Percentiles rank a stretch among this genome's conserved stretches.
These are phyloP conservation scores for Trissonchulus sp. DNA, from an alignment of 2,888 invertebrate genomes.

Conservation along the genomic window DNA sequence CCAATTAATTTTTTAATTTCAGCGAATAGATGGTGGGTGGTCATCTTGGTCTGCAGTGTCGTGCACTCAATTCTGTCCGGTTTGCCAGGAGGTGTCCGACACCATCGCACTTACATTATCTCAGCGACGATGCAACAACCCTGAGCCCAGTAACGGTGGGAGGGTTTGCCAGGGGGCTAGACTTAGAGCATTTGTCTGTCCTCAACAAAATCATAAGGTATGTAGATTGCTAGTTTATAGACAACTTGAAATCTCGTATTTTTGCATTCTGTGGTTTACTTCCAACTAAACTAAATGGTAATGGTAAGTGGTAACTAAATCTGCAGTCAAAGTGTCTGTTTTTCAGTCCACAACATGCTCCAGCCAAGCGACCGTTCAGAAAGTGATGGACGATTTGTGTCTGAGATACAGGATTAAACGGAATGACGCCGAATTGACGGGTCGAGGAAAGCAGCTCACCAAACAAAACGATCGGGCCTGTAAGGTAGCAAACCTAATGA, in stretches of 20 bases:
- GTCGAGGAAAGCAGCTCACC: slow-evolving; percentile 47
- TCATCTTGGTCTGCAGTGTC: slow-evolving; percentile 43
- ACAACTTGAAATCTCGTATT: too few relatives aligned
- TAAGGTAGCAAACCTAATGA: too few relatives aligned
- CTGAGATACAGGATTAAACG: slow-evolving; percentile 45
- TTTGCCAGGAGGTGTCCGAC: slow-evolving; percentile 42
- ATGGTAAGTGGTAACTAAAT: too few relatives aligned
- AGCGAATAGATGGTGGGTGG: slow-evolving; percentile 47
- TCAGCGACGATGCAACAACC: slow-evolving; percentile 43
- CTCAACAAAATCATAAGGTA: slow-evolving; percentile 28
- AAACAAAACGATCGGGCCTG: slow-evolving; percentile 48
- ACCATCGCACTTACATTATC: slow-evolving; percentile 39
- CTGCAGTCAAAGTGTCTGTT: too few relatives aligned
- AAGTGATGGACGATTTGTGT: slow-evolving; percentile 43
- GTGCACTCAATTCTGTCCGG: slow-evolving; percentile 42
- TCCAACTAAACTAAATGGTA: too few relatives aligned
- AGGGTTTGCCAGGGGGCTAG: slow-evolving; percentile 45
- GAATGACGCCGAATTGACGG: slow-evolving; percentile 47
- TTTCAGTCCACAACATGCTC: too few relatives aligned
- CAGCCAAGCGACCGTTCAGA: background rate
- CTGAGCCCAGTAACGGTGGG: slow-evolving; percentile 48
- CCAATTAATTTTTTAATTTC: background rate
- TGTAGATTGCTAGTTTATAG: too few relatives aligned
- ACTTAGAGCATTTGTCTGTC: slow-evolving; percentile 42
- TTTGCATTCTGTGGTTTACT: too few relatives aligned